phyloP scores from a whole-genome alignment of 2,888 invertebrate species.

The Aplocera efformata region DNA sequence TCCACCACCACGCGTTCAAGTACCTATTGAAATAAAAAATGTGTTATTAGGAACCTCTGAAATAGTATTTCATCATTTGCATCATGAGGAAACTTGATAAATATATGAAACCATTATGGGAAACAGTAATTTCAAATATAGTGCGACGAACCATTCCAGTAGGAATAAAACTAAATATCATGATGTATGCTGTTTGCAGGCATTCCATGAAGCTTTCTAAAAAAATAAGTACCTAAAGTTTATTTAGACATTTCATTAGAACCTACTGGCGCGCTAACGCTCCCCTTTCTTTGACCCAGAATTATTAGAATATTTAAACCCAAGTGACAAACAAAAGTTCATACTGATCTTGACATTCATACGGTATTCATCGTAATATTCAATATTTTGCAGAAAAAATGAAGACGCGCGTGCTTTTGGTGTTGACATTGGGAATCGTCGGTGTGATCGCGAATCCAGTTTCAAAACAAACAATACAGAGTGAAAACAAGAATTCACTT shows the following conservation, averaged over 20 bases:
- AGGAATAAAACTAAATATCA: too few relatives aligned
- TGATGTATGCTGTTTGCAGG: too few relatives aligned
- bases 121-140: too few relatives aligned
- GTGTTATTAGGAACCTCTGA: too few relatives aligned
- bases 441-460: slow-evolving; percentile 43
- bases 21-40: too few relatives aligned
- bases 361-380: slow-evolving; percentile 16
- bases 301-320: slow-evolving; percentile 52
- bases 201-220: too few relatives aligned
- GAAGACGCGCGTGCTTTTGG: slow-evolving; percentile 43
- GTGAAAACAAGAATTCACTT: slow-evolving; percentile 35
- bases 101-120: too few relatives aligned
- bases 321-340: slow-evolving; percentile 26
- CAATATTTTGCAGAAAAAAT: slow-evolving; percentile 57
- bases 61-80: too few relatives aligned
- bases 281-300: slow-evolving; percentile 66
- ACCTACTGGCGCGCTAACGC: slow-evolving; percentile 22
- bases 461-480: slow-evolving; percentile 38
- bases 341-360: slow-evolving; percentile 23
- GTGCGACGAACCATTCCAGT: too few relatives aligned
- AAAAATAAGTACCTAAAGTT: slow-evolving; percentile 12
- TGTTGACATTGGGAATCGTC: slow-evolving; percentile 46
- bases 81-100: too few relatives aligned
- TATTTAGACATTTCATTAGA: slow-evolving; percentile 23
- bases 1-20: too few relatives aligned